These are phyloP conservation scores for Myocastor coypus DNA, from an alignment of 2,113 vertebrate genomes.

Conservation along the genomic window DNA sequence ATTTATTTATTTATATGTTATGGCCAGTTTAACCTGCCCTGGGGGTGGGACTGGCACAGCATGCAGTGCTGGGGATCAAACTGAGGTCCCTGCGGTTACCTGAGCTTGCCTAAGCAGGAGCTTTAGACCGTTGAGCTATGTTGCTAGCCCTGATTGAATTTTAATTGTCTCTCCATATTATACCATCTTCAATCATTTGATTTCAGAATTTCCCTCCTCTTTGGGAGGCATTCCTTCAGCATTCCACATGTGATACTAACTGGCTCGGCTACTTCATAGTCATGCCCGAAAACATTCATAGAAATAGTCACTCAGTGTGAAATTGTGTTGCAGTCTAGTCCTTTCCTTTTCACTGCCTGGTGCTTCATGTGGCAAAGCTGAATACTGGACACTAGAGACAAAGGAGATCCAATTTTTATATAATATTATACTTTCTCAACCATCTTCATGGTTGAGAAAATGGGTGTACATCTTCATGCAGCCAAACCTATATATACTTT, in stretches of 20 bases:
- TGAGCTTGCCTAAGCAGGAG: too few relatives aligned
- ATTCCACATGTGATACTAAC: constrained; percentile 45
- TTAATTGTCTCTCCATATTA: not conserved
- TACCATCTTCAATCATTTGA: not conserved
- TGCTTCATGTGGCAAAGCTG: constrained; percentile 10
- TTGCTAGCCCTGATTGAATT: not conserved
- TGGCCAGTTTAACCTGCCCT: too few relatives aligned
- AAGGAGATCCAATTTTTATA: constrained; percentile 27
- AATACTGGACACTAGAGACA: not conserved
- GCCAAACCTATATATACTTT: constrained; percentile 41
- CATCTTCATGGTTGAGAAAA: constrained; percentile 43
- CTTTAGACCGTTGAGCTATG: too few relatives aligned
- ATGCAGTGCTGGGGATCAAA: too few relatives aligned
- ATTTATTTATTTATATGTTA: too few relatives aligned
- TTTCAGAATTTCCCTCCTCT: constrained; percentile 27
- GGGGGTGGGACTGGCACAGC: too few relatives aligned
- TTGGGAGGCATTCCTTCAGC: not conserved
- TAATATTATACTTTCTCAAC: too few relatives aligned
- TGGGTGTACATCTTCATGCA: constrained; percentile 38
- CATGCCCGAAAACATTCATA: constrained; percentile 44
- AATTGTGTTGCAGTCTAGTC: constrained; percentile 59
- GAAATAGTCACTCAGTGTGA: constrained; percentile 52
- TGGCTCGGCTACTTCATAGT: constrained; percentile 29
- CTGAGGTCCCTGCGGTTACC: too few relatives aligned
- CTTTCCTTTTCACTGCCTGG: not conserved